phyloP scores from a whole-genome alignment of 2,113 vertebrate species.

The Trichechus manatus region DNA sequence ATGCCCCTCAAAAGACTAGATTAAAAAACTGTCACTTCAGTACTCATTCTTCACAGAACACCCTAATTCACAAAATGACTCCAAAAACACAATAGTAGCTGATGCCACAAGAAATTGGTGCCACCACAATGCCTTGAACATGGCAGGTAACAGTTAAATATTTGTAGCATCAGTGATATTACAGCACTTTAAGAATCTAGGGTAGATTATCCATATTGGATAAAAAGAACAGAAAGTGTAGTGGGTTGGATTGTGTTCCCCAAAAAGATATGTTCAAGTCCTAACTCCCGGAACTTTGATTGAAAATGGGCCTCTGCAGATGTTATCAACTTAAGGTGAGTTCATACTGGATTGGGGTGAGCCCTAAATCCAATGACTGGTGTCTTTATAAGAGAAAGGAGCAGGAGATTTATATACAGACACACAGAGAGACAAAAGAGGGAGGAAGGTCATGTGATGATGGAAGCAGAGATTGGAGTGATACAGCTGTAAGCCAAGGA shows the following conservation, averaged over 20 bases:
- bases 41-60: conserved; percentile 52
- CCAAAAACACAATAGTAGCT: background rate
- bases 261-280: background rate
- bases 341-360: background rate
- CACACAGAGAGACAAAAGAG: background rate
- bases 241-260: background rate
- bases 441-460: background rate
- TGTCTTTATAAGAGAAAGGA: background rate
- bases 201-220: background rate
- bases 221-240: background rate
- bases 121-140: background rate
- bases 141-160: background rate
- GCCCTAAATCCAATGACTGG: background rate
- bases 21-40: background rate
- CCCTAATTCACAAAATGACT: conserved; percentile 5
- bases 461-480: background rate
- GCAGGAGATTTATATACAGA: too few relatives aligned
- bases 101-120: background rate
- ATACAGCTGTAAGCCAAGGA: background rate
- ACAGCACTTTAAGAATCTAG: conserved; percentile 18
- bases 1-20: background rate
- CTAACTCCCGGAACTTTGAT: background rate
- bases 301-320: background rate
- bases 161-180: background rate
- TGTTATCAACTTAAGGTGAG: background rate